Conservation (phyloP, 2,797 vertebrate species). For the Helostoma temminkii region DNA sequence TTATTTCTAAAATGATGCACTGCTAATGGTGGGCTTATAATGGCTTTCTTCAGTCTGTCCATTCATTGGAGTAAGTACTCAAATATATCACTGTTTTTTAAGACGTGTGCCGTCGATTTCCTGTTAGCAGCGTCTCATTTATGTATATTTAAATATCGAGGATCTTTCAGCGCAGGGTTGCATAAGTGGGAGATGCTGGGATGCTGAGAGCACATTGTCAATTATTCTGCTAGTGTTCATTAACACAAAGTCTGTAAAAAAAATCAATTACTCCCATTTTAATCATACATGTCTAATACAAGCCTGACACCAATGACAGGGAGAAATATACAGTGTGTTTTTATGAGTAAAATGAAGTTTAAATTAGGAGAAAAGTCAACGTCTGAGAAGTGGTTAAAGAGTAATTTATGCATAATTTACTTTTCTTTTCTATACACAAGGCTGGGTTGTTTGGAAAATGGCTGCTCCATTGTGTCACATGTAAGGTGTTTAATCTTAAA, state of each 20-base stretch:
- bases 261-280: conserved; percentile 66
- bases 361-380: conserved; percentile 2
- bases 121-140: conserved; percentile 61
- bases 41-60: conserved; percentile 45
- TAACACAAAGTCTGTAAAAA: conserved; percentile 49
- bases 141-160: conserved; percentile 77
- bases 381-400: background rate
- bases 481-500: background rate
- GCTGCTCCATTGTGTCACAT: no score
- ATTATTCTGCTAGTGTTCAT: conserved; percentile 61
- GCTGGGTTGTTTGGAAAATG: background rate
- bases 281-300: conserved; percentile 50
- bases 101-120: conserved; percentile 59
- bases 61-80: conserved; percentile 55
- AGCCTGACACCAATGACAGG: conserved; percentile 3
- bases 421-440: background rate
- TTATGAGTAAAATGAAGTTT: conserved; percentile 19
- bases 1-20: conserved; percentile 68
- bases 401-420: background rate
- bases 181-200: conserved; percentile 47
- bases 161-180: conserved; percentile 52
- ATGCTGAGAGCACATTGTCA: conserved; percentile 43
- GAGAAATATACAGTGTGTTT: conserved; percentile 17
- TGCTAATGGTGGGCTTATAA: conserved; percentile 59
- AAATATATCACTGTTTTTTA: conserved; percentile 60